Conservation (phyloP, 2,113 vertebrate species). For the Hydrolagus affinis region DNA sequence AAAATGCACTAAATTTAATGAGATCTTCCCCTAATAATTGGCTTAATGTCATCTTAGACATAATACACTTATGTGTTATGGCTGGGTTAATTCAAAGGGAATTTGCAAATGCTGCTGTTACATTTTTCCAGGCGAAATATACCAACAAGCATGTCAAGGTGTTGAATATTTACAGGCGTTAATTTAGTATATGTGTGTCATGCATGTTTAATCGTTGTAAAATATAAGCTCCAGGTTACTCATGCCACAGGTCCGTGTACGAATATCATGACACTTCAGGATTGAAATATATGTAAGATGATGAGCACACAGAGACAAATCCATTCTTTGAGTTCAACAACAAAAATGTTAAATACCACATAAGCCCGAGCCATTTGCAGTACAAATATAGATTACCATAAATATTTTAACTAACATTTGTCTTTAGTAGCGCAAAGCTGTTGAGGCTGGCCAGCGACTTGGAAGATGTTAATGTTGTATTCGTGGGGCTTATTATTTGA, state of each 20-base stretch:
- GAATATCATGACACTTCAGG: not conserved
- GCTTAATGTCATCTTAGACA: conserved; percentile 17
- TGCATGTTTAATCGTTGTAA: too few species aligned
- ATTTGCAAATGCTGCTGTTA: not conserved
- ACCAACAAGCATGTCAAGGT: not conserved
- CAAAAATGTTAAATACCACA: not conserved
- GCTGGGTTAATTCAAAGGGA: not conserved
- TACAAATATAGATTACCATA: not conserved
- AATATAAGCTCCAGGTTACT: not conserved
- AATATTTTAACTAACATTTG: not conserved
- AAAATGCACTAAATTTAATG: not conserved
- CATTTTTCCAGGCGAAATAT: not conserved
- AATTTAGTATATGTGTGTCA: too few species aligned
- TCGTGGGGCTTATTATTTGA: not conserved
- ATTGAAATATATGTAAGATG: not conserved
- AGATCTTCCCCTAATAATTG: not conserved
- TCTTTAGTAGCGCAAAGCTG: not conserved
- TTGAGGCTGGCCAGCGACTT: not conserved
- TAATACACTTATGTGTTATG: not conserved
- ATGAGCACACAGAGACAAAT: not conserved
- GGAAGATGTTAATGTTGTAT: not conserved
- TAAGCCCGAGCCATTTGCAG: not conserved
- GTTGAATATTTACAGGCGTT: too few species aligned
- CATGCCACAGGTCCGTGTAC: too few species aligned
- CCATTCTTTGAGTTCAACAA: not conserved